phyloP scores from a whole-genome alignment of 2,113 vertebrate species.

The Thermophis baileyi region DNA sequence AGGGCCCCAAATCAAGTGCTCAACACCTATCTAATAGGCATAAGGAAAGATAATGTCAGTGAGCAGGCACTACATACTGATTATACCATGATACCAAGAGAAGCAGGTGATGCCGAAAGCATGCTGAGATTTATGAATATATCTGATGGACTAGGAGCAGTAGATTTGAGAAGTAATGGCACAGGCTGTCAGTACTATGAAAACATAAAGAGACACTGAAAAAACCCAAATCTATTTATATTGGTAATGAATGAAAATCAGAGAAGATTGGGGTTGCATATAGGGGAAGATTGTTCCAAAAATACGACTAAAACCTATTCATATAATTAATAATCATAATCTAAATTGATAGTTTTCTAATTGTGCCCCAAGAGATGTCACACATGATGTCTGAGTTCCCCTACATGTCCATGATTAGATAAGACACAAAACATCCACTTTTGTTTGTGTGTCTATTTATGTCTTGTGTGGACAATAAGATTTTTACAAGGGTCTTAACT shows the following conservation, averaged over 20 bases:
- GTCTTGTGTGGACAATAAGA: neutral
- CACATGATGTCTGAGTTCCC: neutral
- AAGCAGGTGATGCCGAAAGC: neutral
- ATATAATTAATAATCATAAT: neutral
- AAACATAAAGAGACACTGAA: neutral
- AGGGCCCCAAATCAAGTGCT: slow-evolving; percentile 48
- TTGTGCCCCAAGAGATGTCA: neutral
- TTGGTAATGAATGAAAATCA: neutral
- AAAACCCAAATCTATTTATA: neutral
- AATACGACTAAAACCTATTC: neutral
- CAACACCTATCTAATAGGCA: slow-evolving; percentile 36
- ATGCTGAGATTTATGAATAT: neutral
- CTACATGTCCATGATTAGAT: neutral
- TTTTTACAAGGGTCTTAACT: neutral
- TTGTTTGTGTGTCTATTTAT: neutral
- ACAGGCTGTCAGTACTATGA: neutral
- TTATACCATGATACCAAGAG: neutral
- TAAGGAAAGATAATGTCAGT: slow-evolving; percentile 38
- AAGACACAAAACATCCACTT: neutral
- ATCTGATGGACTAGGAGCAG: neutral
- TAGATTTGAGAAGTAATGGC: neutral
- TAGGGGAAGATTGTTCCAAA: neutral
- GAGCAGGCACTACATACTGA: slow-evolving; percentile 41
- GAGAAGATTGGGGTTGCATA: neutral
- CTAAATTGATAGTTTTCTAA: neutral